phyloP scores from a whole-genome alignment of 1,140 invertebrate species.

The Meloidogyne exigua region DNA sequence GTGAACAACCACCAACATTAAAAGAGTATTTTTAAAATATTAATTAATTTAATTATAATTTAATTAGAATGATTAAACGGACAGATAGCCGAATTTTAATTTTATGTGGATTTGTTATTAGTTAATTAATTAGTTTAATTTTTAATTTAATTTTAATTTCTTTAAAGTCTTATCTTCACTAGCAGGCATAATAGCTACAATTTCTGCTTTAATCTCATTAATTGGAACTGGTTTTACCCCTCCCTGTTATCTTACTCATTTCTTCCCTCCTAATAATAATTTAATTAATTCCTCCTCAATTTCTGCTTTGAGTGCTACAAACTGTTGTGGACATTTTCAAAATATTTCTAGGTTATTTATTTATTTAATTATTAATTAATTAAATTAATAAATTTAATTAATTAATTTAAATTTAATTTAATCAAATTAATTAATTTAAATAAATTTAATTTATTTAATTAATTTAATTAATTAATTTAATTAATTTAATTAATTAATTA shows the following conservation, averaged over 20 bases:
- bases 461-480: too few relatives aligned
- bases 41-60: neutral
- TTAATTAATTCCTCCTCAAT: neutral
- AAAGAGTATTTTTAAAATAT: too few relatives aligned
- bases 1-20: constrained; percentile 17
- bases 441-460: too few relatives aligned
- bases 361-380: too few relatives aligned
- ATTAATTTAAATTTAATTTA: too few relatives aligned
- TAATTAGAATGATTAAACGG: constrained; percentile 19
- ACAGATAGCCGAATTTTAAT: constrained; percentile 8
- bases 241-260: constrained; percentile 31
- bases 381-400: too few relatives aligned
- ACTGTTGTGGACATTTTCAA: constrained; percentile 31
- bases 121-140: neutral
- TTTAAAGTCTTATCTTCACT: constrained; percentile 22
- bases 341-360: constrained; percentile 30
- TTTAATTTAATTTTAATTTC: neutral
- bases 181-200: constrained; percentile 29
- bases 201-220: constrained; percentile 28
- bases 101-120: constrained; percentile 21
- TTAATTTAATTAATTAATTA: too few relatives aligned
- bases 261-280: constrained; percentile 14
- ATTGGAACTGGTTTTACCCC: constrained; percentile 30
- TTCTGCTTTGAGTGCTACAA: constrained; percentile 18
- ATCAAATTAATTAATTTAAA: too few relatives aligned